These are phyloP conservation scores for Streblospio benedicti DNA, from an alignment of 1,140 invertebrate species.

Conservation along the genomic window DNA sequence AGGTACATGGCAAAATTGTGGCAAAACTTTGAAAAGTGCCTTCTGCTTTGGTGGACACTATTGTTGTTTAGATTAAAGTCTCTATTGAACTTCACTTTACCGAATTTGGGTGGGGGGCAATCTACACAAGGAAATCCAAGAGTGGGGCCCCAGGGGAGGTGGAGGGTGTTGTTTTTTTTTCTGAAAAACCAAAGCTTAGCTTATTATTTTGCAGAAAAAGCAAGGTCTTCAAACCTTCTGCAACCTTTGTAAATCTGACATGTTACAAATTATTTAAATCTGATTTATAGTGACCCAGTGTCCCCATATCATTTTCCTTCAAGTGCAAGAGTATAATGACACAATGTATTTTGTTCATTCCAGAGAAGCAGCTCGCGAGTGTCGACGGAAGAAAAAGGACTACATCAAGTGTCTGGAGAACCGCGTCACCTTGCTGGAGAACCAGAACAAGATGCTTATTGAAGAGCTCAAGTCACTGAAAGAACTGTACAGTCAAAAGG, in stretches of 20 bases:
- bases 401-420: constrained; percentile 99
- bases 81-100: too few species aligned
- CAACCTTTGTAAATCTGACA: neutral
- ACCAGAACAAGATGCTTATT: constrained; percentile 98
- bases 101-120: neutral
- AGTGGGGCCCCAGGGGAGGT: neutral
- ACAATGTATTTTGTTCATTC: constrained; percentile 27
- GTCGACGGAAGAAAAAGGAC: constrained; percentile 98
- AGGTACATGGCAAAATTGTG: constrained; percentile 56
- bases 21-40: neutral
- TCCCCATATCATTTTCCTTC: neutral
- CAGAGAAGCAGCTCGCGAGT: constrained; percentile 95
- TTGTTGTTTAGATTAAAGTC: neutral
- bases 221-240: too few species aligned
- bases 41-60: neutral
- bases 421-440: constrained; percentile 95
- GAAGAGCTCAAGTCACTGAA: constrained; percentile 98
- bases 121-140: neutral
- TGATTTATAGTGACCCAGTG: neutral
- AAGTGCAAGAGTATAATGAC: neutral
- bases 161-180: neutral
- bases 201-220: neutral
- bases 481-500: constrained; percentile 86
- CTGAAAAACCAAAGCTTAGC: neutral
- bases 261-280: neutral